These are phyloP conservation scores for Lepisosteus oculatus DNA, from an alignment of 2,113 vertebrate genomes.

Conservation along the genomic window DNA sequence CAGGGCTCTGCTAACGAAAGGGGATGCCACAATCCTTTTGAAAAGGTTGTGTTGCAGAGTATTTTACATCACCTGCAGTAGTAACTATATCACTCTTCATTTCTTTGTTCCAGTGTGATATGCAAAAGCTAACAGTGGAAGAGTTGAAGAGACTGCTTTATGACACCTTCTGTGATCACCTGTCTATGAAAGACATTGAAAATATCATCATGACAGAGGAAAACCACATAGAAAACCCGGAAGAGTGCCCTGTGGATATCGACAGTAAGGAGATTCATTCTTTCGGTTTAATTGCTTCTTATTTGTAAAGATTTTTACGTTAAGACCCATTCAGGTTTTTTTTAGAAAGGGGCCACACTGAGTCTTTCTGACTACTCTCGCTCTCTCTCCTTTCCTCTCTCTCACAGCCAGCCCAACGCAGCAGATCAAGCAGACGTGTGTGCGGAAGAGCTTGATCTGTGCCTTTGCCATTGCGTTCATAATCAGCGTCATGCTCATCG, in stretches of 20 bases:
- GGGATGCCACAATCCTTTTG: too few species aligned
- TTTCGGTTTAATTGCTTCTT: too few species aligned
- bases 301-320: too few species aligned
- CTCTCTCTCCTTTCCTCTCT: constrained; percentile 25
- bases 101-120: constrained; percentile 77
- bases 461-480: constrained; percentile 97
- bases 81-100: too few species aligned
- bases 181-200: constrained; percentile 98
- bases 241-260: constrained; percentile 89
- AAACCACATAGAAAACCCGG: constrained; percentile 89
- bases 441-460: constrained; percentile 94
- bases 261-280: constrained; percentile 79
- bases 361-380: background rate
- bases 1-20: too few species aligned
- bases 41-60: too few species aligned
- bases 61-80: too few species aligned
- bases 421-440: constrained; percentile 96
- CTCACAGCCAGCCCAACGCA: constrained; percentile 87
- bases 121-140: constrained; percentile 96
- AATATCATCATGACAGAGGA: constrained; percentile 99
- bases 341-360: too few species aligned
- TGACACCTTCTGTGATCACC: constrained; percentile 96
- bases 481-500: constrained; percentile 97
- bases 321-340: too few species aligned
- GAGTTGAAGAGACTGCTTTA: constrained; percentile 95